Evolutionary conservation across 2,888 invertebrate species (phyloP).

Genomic region (Eledone cirrhosa): DNA sequence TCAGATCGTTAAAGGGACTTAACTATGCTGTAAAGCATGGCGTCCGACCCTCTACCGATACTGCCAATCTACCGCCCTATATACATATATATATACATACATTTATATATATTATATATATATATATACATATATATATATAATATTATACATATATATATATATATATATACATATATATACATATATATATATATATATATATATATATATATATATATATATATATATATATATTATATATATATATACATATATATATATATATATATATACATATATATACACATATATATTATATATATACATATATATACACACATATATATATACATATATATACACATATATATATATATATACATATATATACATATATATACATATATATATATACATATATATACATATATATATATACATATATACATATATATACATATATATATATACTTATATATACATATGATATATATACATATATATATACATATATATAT

Average conservation of each 20-base stretch:
- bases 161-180: not conserved
- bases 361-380: no score
- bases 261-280: no score
- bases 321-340: not conserved
- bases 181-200: not conserved
- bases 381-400: no score
- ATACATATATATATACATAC: not conserved
- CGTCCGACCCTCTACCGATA: no score
- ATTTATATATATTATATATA: not conserved
- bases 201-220: not conserved
- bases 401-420: no score
- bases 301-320: not conserved
- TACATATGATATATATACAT: no score
- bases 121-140: not conserved
- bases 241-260: no score
- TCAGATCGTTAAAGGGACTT: no score
- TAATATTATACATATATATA: no score
- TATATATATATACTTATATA: not conserved
- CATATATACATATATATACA: not conserved
- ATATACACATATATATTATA: no score
- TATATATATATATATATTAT: constrained; percentile 19
- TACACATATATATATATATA: no score
- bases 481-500: not conserved
- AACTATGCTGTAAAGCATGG: no score
- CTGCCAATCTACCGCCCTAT: not conserved